These are phyloP conservation scores for Hyles lineata DNA, from an alignment of 2,888 invertebrate species.

Conservation along the genomic window DNA sequence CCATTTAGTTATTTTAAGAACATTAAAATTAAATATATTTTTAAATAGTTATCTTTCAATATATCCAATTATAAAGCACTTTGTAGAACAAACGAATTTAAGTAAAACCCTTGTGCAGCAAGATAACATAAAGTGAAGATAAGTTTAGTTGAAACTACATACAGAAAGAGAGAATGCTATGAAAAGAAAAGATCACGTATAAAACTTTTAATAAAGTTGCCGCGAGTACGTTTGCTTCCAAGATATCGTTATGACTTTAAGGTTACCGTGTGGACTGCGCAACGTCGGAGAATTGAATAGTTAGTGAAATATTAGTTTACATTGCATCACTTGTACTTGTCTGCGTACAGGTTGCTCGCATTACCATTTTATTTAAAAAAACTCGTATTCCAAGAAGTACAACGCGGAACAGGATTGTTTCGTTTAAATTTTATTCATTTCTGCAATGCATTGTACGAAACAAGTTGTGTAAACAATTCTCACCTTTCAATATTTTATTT, in stretches of 20 bases:
- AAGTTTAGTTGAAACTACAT: constrained; percentile 9
- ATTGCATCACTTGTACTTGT: constrained; percentile 9
- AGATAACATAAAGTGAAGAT: not conserved
- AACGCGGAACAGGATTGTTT: not conserved
- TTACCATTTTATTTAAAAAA: not conserved
- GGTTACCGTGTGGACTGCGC: constrained; percentile 38
- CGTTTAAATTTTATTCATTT: not conserved
- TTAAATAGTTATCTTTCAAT: too few species aligned
- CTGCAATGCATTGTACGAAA: not conserved
- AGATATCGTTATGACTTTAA: constrained; percentile 51
- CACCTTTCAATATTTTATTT: too few species aligned
- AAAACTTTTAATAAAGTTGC: constrained; percentile 65
- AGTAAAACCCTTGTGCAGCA: constrained; percentile 2
- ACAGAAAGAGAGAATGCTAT: constrained; percentile 20
- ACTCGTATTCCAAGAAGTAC: not conserved
- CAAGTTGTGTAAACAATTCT: not conserved
- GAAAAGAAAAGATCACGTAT: constrained; percentile 58
- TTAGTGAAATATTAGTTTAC: constrained; percentile 21
- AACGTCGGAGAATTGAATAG: constrained; percentile 43
- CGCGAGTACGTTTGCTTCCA: constrained; percentile 50
- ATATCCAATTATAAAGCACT: not conserved
- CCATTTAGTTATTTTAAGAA: too few species aligned
- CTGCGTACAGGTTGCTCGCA: not conserved
- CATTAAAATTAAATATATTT: too few species aligned
- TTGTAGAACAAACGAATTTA: not conserved